Evolutionary conservation across 1,140 invertebrate species (phyloP), one percentile per base, ranked within the genome.

Genomic region (Araneus ventricosus): DNA sequence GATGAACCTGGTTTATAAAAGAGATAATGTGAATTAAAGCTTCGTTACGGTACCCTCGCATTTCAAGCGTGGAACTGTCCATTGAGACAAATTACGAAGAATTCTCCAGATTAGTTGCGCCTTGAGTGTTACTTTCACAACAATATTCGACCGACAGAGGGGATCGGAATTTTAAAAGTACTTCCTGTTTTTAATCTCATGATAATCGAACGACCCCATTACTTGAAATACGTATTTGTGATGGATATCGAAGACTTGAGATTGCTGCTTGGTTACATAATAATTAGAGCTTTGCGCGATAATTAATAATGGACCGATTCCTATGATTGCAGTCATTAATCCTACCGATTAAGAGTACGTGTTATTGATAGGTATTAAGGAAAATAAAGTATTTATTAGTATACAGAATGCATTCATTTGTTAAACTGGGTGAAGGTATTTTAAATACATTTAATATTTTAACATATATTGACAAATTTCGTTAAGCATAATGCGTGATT

Each of bases 121-220:
- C 45, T 84, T 84, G 45, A 84, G 82, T 75, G 70, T 84, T 84
- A 57, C 82, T 57, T 52, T 84, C 45, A 7, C 82, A 30, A 84
- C 30, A 34, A 75, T 75, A 75, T 75, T 84, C 27, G 7, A 84
- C 39, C 2, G 22, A 52, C 45, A 52, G 4, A 52, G 82, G 39
- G 17, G 52, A 57, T 52, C 41, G 41, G 24, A 52, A 52, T 57
- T 84, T 84, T 57, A 84, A 84, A 84, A 52, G 82, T 84, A 84
- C 52, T 84, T 84, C 41, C n/a, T n/a, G 82, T 84, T 84, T 84
- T 84, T 84, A 84, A 84, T 84, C 82, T 84, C 82, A 84, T 17
- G 82, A 84, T 84, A 84, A 52, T 84, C 82, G 45, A 84, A 84
- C 82, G 24, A 27, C 82, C 39, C 45, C n/a, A 41, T 84, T 84